Evolutionary conservation across 2,113 vertebrate genomes (phyloP), one percentile per base, ranked within the genome.

Genomic region (Brachionichthys hirsutus): DNA sequence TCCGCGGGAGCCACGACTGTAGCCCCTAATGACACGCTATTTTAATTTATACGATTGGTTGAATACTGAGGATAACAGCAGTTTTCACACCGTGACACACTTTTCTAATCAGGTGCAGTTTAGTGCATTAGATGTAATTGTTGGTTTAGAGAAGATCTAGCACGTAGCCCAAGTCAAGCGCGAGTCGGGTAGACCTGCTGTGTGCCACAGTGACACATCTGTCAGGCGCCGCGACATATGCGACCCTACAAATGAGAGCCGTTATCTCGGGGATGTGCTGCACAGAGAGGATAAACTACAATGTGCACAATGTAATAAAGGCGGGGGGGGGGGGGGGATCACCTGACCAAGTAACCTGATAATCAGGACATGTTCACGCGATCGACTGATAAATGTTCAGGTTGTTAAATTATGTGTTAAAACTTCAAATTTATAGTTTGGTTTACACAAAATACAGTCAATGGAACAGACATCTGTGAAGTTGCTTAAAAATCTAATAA

Each of bases 161-260:
- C 68, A 69, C 47, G 47, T 40, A 73, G 20, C 9, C 13, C n/a
- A 78, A 77, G 62, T 62, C 71, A 60, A 51, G 74, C 60, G 53
- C 77, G 12, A 63, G 57, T 2, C 40, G 4, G 51, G 50, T 67
- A 17, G 47, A 82, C 83, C 78, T 62, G 71, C 58, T 55, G 41
- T 48, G 46, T 54, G 42, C 35, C 63, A 52, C 13, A 60, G 60
- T 22, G 65, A 66, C 70, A 68, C 75, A 74, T 68, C 67, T 73
- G 74, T 69, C 59, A 72, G 41, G 17, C 51, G 54, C 52, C 36
- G 48, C 38, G 63, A 45, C 69, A 74, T 34, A 48, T 76, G 68
- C 24, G 50, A 13, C 46, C 16, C 20, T 38, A n/a, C 15, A 1
- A 52, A 70, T 1, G 8, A 50, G 16, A 35, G 53, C 38, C 15